Percentiles rank a stretch among this genome's conserved stretches.
Evolutionary conservation across 2,888 invertebrate genomes (phyloP).

Genomic region (Crocallis elinguaria): DNA sequence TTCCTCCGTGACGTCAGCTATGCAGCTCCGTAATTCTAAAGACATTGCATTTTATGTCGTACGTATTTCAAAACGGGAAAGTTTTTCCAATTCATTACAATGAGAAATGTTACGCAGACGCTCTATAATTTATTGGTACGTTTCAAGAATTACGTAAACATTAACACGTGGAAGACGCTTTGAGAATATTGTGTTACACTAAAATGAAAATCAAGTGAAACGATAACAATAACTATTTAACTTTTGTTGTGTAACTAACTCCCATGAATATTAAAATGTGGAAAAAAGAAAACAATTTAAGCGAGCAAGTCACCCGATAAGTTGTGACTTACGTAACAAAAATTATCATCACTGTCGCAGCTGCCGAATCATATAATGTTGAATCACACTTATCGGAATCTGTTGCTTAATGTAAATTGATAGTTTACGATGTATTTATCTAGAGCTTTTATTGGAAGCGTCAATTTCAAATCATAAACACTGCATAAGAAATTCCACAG

Average conservation of each 20-base stretch:
- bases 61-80: constrained; percentile 38
- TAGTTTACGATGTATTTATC: constrained; percentile 29
- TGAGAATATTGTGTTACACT: constrained; percentile 36
- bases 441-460: constrained; percentile 31
- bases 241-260: constrained; percentile 37
- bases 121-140: constrained; percentile 25
- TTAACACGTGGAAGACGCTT: constrained; percentile 25
- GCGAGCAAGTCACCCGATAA: constrained; percentile 35
- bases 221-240: constrained; percentile 41
- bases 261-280: constrained; percentile 39
- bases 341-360: constrained; percentile 24
- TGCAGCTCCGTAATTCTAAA: constrained; percentile 61
- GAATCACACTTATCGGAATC: constrained; percentile 25
- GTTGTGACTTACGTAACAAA: constrained; percentile 27
- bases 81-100: constrained; percentile 24
- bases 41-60: constrained; percentile 44
- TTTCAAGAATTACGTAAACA: constrained; percentile 34
- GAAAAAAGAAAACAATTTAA: constrained; percentile 33
- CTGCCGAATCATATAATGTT: constrained; percentile 27
- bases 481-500: constrained; percentile 43
- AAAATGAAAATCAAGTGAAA: constrained; percentile 39
- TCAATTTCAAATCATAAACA: constrained; percentile 34
- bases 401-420: constrained; percentile 22
- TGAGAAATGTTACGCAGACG: constrained; percentile 13
- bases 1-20: constrained; percentile 61